Evolutionary conservation across 2,888 invertebrate species (phyloP), one percentile per base, ranked within the genome.

Genomic region (Zaprionus lineosus): DNA sequence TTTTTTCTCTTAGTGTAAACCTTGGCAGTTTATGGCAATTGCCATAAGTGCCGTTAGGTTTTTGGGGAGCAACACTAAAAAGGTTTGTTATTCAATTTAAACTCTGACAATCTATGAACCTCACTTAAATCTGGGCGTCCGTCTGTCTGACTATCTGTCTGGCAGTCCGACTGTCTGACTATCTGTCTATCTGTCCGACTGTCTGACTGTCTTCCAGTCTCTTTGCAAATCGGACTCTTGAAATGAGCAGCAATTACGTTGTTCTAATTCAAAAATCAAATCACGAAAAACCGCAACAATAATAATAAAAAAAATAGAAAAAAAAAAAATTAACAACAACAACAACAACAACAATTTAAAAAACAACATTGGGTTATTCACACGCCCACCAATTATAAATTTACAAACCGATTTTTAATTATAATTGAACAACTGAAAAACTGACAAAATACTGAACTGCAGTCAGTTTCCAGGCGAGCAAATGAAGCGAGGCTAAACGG

Each of bases 331-430:
- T 44, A 46, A 29, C 47, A 41, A 39, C 16, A 16, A 6, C 16
- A 53, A 43, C 12, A 56, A 18, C 34, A 28, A 39, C 46, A 47
- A 18, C 40, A 58, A n/a, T 24, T 16, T 26, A 34, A 43, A 24
- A 26, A 48, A 53, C 51, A 52, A 71, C 51, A 58, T 47, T 61
- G 14, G 40, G 64, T 51, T n/a, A n/a, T 60, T 67, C 74, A 26
- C 75, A 79, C 77, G 77, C 79, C 77, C 81, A 56, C 56, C 72
- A 77, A 77, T 77, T 77, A 79, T 72, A 8, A 6, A 77, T 66
- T 77, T 74, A 74, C 77, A 79, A 76, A 74, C 58, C 52, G 64
- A 73, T 75, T 78, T 73, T 78, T 75, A 76, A 76, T 78, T 76
- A 75, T 78, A 75, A 76, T 75, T 77, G 52, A 72, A 71, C 60